These are phyloP conservation scores for Microplitis manilae DNA, from an alignment of 2,888 invertebrate species.

Conservation along the genomic window DNA sequence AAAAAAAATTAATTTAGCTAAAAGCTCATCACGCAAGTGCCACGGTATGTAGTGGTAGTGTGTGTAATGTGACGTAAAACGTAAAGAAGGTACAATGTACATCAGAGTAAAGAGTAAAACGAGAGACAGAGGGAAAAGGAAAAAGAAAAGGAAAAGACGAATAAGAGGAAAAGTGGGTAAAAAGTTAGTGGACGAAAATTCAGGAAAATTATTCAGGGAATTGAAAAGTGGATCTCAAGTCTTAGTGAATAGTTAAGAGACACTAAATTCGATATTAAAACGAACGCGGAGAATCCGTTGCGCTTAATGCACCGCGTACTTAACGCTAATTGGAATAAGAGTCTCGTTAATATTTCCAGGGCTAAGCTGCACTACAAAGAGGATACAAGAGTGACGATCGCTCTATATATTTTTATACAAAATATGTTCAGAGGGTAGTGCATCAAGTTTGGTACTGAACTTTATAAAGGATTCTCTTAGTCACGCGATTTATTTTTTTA, in stretches of 20 bases:
- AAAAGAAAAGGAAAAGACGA: constrained; percentile 6
- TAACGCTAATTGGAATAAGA: constrained; percentile 63
- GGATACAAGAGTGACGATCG: not conserved
- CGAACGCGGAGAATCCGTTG: constrained; percentile 52
- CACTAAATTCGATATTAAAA: constrained; percentile 59
- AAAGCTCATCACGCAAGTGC: constrained; percentile 55
- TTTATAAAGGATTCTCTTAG: not conserved
- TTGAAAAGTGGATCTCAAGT: constrained; percentile 31
- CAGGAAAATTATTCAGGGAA: constrained; percentile 37
- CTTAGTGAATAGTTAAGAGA: constrained; percentile 42
- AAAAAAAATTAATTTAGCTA: constrained; percentile 63
- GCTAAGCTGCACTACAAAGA: constrained; percentile 33
- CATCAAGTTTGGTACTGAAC: not conserved
- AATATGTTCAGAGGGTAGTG: not conserved
- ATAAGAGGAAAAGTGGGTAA: not conserved
- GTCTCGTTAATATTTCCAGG: constrained; percentile 62
- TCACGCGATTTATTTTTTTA: constrained; percentile 19
- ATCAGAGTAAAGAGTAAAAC: constrained; percentile 10
- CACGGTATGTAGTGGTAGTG: constrained; percentile 3
- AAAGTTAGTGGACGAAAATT: constrained; percentile 18
- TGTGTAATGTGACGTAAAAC: not conserved
- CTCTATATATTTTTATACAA: not conserved
- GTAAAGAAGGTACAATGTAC: not conserved
- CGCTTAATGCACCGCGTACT: constrained; percentile 61
- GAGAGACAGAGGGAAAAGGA: not conserved